phyloP scores from a whole-genome alignment of 1,140 invertebrate species.

The Philotrypesis tridentata region DNA sequence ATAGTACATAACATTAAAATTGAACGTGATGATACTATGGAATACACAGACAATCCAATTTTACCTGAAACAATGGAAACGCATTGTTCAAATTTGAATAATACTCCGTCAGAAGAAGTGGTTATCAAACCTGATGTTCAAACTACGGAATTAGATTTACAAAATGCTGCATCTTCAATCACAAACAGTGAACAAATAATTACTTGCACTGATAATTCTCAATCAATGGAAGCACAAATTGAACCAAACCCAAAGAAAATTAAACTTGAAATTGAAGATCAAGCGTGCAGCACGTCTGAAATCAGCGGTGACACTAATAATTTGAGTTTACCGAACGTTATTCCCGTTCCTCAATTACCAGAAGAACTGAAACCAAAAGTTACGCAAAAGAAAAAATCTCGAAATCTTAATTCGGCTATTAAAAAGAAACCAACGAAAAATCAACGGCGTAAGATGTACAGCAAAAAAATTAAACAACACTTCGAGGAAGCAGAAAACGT shows the following conservation, averaged over 20 bases:
- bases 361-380: no score
- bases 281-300: not conserved
- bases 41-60: not conserved
- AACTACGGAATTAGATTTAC: not conserved
- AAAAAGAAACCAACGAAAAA: not conserved
- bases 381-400: no score
- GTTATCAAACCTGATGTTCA: not conserved
- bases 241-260: not conserved
- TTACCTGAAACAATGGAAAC: not conserved
- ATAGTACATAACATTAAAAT: conserved; percentile 21
- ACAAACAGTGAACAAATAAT: no score
- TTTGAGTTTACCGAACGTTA: conserved; percentile 6
- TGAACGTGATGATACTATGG: not conserved
- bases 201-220: not conserved
- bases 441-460: not conserved
- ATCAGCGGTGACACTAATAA: not conserved
- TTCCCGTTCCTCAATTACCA: not conserved
- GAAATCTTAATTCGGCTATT: no score
- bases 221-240: not conserved
- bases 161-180: no score
- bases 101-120: not conserved
- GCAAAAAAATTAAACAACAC: not conserved
- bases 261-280: not conserved
- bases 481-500: not conserved
- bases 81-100: not conserved